These are phyloP conservation scores for Hemicentrotus pulcherrimus DNA, from an alignment of 35 echinoderm and acorn worm species.

Conservation along the genomic window DNA sequence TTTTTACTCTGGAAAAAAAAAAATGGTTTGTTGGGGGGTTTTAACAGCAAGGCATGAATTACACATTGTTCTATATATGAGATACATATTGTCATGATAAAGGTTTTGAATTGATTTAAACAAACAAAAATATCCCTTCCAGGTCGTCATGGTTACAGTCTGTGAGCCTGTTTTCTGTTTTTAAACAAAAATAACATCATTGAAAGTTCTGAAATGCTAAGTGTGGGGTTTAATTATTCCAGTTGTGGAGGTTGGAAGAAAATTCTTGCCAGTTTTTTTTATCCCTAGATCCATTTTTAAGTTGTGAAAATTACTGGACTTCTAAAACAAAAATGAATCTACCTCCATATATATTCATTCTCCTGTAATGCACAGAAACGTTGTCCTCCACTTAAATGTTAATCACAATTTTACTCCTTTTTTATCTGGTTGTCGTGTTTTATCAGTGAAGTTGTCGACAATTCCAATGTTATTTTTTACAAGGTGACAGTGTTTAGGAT, in stretches of 20 bases:
- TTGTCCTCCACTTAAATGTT: neutral
- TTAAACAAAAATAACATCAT: neutral
- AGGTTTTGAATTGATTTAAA: too few species aligned
- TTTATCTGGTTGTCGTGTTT: neutral
- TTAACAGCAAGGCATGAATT: too few species aligned
- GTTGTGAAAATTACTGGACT: neutral
- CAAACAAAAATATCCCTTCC: too few species aligned
- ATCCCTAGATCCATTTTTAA: neutral
- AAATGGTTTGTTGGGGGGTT: too few species aligned
- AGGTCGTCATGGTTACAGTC: too few species aligned
- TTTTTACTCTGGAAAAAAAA: too few species aligned
- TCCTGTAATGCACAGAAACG: neutral
- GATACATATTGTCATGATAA: too few species aligned
- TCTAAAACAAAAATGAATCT: neutral
- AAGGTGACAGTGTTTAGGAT: neutral
- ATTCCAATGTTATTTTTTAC: neutral
- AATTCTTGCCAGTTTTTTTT: neutral
- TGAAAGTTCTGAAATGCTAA: neutral
- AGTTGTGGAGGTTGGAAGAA: neutral
- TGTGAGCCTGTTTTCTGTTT: neutral
- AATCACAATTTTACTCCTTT: neutral
- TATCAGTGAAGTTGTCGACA: neutral
- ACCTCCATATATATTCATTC: neutral
- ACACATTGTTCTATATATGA: too few species aligned
- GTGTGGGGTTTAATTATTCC: neutral